Evolutionary conservation across 2,797 vertebrate genomes (phyloP).

Genomic region (Diplodus sargus): DNA sequence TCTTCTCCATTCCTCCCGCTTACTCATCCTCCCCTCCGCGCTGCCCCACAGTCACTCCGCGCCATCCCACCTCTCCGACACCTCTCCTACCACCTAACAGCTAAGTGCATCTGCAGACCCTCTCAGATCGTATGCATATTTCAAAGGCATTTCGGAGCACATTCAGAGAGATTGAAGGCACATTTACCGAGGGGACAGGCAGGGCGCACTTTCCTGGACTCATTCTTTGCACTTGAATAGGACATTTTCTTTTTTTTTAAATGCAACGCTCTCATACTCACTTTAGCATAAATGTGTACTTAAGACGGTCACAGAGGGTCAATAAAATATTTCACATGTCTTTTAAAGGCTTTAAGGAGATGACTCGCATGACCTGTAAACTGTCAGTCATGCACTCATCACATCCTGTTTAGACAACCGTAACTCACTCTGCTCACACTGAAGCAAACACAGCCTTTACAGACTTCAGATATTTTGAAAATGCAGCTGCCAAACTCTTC

Average conservation of each 20-base stretch:
- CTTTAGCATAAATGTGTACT: conserved; percentile 10
- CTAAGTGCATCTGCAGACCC: conserved; percentile 72
- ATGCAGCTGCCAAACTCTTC: too few species aligned
- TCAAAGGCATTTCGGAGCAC: conserved; percentile 68
- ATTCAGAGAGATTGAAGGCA: conserved; percentile 55
- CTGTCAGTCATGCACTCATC: too few species aligned
- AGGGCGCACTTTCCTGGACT: conserved; percentile 13
- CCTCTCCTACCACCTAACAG: conserved; percentile 49
- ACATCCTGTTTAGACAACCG: too few species aligned
- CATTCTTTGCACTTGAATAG: conserved; percentile 48
- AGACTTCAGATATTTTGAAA: too few species aligned
- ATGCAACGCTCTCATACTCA: conserved; percentile 32
- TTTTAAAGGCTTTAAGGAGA: conserved; percentile 3
- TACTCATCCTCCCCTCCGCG: conserved; percentile 25
- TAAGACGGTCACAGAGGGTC: conserved; percentile 20
- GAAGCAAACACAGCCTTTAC: too few species aligned
- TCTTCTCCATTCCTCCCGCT: conserved; percentile 40
- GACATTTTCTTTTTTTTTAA: conserved; percentile 23
- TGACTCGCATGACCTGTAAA: neutral
- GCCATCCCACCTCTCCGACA: conserved; percentile 60
- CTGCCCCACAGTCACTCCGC: conserved; percentile 51
- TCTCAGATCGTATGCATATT: conserved; percentile 75
- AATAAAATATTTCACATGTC: conserved; percentile 19
- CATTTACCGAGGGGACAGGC: conserved; percentile 43
- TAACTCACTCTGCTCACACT: too few species aligned